phyloP scores from a whole-genome alignment of 2,113 vertebrate species.

The Malurus alboscapulatus region DNA sequence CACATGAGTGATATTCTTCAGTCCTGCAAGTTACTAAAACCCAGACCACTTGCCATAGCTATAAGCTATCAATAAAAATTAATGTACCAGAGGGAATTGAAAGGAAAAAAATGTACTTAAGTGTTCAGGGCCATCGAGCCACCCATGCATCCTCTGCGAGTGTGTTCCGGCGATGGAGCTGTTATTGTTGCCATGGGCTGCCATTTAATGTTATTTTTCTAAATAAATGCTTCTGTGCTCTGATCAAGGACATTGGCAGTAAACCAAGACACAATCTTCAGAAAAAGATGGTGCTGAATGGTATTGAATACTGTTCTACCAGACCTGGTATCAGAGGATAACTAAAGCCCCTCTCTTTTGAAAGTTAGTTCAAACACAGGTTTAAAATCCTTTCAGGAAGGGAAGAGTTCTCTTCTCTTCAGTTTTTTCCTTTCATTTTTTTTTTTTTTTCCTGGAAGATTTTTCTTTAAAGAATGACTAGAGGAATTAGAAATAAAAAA shows the following conservation, averaged over 20 bases:
- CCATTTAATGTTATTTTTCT: conserved; percentile 65
- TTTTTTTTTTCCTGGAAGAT: background rate
- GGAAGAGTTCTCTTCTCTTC: background rate
- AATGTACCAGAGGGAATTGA: conserved; percentile 78
- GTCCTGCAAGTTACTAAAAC: conserved; percentile 79
- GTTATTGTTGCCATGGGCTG: conserved; percentile 63
- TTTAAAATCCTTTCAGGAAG: background rate
- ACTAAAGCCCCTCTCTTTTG: background rate
- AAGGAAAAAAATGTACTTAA: conserved; percentile 73
- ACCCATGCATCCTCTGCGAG: conserved; percentile 49
- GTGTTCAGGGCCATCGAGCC: conserved; percentile 74
- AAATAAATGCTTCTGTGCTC: conserved; percentile 62
- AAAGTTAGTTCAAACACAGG: background rate
- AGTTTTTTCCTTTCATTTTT: background rate
- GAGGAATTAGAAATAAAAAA: background rate
- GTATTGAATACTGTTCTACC: background rate
- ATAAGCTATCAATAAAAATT: conserved; percentile 79
- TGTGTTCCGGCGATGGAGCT: conserved; percentile 4
- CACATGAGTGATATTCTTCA: conserved; percentile 58
- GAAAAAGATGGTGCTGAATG: conserved; percentile 31
- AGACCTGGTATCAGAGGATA: background rate
- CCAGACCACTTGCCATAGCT: conserved; percentile 74
- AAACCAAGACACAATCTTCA: conserved; percentile 42
- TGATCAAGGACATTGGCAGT: conserved; percentile 59
- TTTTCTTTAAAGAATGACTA: background rate